Base-by-base conservation (phyloP, 2,113 vertebrate species). In the Datnioides undecimradiatus region DNA sequence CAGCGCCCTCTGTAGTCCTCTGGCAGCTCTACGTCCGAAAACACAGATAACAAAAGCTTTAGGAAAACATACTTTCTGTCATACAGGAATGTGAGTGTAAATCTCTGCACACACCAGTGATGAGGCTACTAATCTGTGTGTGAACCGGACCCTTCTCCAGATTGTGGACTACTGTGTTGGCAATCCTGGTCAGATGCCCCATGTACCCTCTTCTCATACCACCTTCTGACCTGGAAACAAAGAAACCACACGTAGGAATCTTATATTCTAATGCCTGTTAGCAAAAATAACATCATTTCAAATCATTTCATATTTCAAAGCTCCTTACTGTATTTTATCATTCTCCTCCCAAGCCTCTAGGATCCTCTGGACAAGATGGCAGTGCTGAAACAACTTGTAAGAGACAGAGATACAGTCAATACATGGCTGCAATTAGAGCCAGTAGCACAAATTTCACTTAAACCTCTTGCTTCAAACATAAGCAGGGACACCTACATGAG, bases 131-230 rank as follows among this genome's bases (percentile, higher is more conserved):
- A 46, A 98, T 96, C 36, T 97, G 97, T 4, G 94, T 93, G 91
- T 97, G 97, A 85, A 95, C 90, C 0, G 96, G 96, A 16, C 96
- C 97, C 83, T 97, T 96, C 92, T 98, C 98, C 92, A 98, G 93
- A 73, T 96, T 98, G 92, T 97, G 97, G 5, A 97, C 97, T 5
- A 99, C 96, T 0, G 96, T 95, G 21, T 99, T 99, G 93, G 98
- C 98, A 14, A 99, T 99, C 63, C 98, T 95, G 0, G 98, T 99
- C 45, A 99, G 96, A 93, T 99, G 98, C 34, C 98, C 98, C 98
- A 99, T 99, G 80, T 99, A 97, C 11, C 98, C 98, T 33, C 96
- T 94, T 84, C 98, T 95, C 95, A 96, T 97, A 1, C 98, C 98
- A 0, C 97, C 97, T 43, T 96, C 96, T 41, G 96, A 95, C 95